These are phyloP conservation scores for Misgurnus anguillicaudatus DNA, from an alignment of 2,113 vertebrate species.

Conservation along the genomic window DNA sequence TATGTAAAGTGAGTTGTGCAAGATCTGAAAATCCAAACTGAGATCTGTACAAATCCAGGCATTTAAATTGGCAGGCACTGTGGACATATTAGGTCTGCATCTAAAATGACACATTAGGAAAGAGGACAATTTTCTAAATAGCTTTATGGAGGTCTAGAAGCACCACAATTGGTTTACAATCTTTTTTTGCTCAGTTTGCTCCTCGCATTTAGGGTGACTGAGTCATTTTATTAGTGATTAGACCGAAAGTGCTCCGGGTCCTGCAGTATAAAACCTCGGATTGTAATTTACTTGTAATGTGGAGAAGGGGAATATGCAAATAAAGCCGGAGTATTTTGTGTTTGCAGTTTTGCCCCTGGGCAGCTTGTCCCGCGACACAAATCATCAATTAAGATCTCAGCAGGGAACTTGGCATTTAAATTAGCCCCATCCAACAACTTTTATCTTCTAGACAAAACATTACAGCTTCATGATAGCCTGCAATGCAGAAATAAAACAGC, in stretches of 20 bases:
- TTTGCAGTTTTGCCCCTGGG: conserved; percentile 71
- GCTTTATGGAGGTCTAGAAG: conserved; percentile 68
- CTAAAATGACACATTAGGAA: conserved; percentile 56
- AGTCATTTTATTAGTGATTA: conserved; percentile 75
- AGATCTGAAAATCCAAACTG: conserved; percentile 21
- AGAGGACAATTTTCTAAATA: conserved; percentile 64
- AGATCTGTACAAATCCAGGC: conserved; percentile 37
- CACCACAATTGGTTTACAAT: conserved; percentile 69
- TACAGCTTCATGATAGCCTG: conserved; percentile 56
- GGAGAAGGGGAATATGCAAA: conserved; percentile 76
- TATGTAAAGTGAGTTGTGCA: conserved; percentile 22
- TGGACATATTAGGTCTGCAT: conserved; percentile 47
- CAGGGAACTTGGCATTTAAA: conserved; percentile 75
- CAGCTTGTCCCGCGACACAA: conserved; percentile 81
- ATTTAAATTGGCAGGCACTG: conserved; percentile 39
- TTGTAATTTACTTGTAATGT: conserved; percentile 70
- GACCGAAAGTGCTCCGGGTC: conserved; percentile 69
- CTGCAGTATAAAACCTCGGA: conserved; percentile 67
- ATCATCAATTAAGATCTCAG: conserved; percentile 84
- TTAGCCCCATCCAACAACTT: conserved; percentile 66
- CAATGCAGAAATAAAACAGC: conserved; percentile 67
- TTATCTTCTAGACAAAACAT: conserved; percentile 64
- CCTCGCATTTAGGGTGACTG: conserved; percentile 68
- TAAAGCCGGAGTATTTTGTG: conserved; percentile 65
- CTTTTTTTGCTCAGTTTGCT: conserved; percentile 67